Conservation (phyloP, 2,888 invertebrate genomes). For the Drosophila borborema region DNA sequence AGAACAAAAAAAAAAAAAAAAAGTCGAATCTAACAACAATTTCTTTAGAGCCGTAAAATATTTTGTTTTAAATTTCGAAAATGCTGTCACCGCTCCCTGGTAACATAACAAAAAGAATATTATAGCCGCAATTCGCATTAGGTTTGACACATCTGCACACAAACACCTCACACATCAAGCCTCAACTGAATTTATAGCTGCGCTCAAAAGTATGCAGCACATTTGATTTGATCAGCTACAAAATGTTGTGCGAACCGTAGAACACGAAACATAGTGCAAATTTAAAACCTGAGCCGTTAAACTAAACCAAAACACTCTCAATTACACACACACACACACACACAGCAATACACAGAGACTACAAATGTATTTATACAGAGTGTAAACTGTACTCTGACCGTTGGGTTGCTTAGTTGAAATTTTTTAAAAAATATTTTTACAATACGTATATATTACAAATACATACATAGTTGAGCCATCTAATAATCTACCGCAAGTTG, state of each 20-base stretch:
- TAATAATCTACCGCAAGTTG: constrained; percentile 75
- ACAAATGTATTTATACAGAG: constrained; percentile 50
- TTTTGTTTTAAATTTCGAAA: constrained; percentile 68
- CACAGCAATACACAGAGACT: constrained; percentile 19
- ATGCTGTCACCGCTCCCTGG: constrained; percentile 32
- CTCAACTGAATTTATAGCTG: constrained; percentile 17
- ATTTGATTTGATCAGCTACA: constrained; percentile 33
- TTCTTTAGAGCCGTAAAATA: constrained; percentile 63
- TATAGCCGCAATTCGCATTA: constrained; percentile 45
- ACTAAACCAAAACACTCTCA: constrained; percentile 8
- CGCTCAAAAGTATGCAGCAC: constrained; percentile 44
- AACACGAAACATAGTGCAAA: constrained; percentile 70
- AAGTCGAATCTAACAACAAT: constrained; percentile 84
- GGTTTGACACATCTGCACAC: constrained; percentile 33
- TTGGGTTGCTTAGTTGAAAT: constrained; percentile 77
- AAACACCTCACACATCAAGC: constrained; percentile 18
- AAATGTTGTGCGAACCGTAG: constrained; percentile 29
- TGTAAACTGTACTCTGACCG: constrained; percentile 79
- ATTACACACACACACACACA: constrained; percentile 5
- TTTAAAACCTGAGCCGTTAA: constrained; percentile 60
- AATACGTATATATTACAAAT: constrained; percentile 54
- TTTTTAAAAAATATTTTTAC: constrained; percentile 71
- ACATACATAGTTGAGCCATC: constrained; percentile 66
- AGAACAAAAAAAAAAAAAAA: constrained; percentile 10
- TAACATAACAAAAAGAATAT: constrained; percentile 23